Conservation (phyloP, 2,797 vertebrate genomes). For the Tinamus major region DNA sequence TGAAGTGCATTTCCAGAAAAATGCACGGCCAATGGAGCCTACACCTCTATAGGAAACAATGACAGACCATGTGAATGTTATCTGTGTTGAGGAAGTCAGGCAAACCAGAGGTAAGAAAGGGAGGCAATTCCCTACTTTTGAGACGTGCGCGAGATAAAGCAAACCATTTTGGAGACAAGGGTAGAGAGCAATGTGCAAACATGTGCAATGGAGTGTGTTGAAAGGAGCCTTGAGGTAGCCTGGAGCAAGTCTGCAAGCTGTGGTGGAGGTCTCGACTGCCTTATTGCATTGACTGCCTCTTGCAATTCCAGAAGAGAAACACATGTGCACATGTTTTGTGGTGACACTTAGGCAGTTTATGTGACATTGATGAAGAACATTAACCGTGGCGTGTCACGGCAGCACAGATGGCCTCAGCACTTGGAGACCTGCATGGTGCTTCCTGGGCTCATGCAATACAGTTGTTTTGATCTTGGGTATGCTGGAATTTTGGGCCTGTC, state of each 20-base stretch:
- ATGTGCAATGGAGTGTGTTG: not conserved
- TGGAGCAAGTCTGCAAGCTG: not conserved
- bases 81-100: not conserved
- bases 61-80: not conserved
- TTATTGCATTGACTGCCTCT: not conserved
- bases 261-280: rapidly evolving
- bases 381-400: not conserved
- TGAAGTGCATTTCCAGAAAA: not conserved
- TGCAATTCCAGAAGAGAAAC: not conserved
- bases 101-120: not conserved
- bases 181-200: not conserved
- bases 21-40: not conserved
- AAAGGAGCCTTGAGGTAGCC: not conserved
- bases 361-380: not conserved
- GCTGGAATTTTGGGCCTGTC: not conserved
- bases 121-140: not conserved
- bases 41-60: not conserved
- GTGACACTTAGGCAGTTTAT: not conserved
- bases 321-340: not conserved
- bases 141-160: not conserved
- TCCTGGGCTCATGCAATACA: not conserved
- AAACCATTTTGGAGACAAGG: not conserved
- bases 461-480: not conserved
- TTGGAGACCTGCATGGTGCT: rapidly evolving
- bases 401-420: not conserved